Percentiles rank a stretch among this genome's conserved stretches.
Evolutionary conservation across 2,797 vertebrate species (phyloP).

Genomic region (Psittacula derbiana): DNA sequence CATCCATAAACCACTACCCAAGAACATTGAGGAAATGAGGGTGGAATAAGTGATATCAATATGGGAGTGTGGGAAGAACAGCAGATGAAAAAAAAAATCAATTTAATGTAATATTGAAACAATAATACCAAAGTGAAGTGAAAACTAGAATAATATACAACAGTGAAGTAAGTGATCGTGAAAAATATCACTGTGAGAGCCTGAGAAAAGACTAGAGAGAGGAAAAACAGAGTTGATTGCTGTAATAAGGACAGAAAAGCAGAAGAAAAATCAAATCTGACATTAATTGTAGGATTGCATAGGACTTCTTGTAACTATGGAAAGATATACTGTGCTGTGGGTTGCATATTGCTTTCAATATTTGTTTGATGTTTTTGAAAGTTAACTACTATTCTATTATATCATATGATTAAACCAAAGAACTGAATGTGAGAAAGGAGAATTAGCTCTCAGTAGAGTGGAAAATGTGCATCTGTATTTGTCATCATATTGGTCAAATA

Average conservation of each 20-base stretch:
- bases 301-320: slow-evolving; percentile 18
- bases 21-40: slow-evolving; percentile 15
- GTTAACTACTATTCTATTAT: slow-evolving; percentile 6
- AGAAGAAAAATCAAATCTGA: slow-evolving; percentile 55
- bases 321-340: slow-evolving; percentile 36
- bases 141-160: slow-evolving; percentile 13
- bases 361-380: not conserved
- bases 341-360: slow-evolving; percentile 18
- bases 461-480: slow-evolving; percentile 27
- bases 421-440: slow-evolving; percentile 8
- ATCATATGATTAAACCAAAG: slow-evolving; percentile 10
- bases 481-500: not conserved
- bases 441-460: not conserved
- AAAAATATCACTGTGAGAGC: not conserved
- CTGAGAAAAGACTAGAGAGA: not conserved
- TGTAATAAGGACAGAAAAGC: slow-evolving; percentile 9
- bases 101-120: not conserved
- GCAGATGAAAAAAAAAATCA: not conserved
- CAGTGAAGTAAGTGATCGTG: not conserved
- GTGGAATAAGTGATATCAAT: slow-evolving; percentile 1
- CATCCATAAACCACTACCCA: not conserved
- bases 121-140: not conserved
- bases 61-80: not conserved
- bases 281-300: slow-evolving; percentile 53
- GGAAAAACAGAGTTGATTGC: not conserved